Evolutionary conservation across 2,888 invertebrate genomes (phyloP).

Genomic region (Stegana nigrithorax): DNA sequence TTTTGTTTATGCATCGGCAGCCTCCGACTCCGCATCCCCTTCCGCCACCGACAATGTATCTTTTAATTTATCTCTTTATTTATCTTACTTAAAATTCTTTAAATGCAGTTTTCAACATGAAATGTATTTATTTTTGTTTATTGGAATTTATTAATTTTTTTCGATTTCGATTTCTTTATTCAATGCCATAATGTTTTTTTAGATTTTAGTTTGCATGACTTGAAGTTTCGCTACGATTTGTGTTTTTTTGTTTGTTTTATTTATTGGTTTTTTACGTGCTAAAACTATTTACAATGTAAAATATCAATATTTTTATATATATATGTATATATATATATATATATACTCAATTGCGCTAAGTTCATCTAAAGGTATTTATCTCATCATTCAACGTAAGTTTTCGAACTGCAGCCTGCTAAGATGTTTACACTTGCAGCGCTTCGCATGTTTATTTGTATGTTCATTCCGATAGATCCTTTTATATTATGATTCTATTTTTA

Average conservation of each 20-base stretch:
- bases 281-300: constrained; percentile 66
- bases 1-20: too few species aligned
- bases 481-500: constrained; percentile 37
- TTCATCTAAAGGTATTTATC: constrained; percentile 65
- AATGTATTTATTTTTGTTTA: constrained; percentile 33
- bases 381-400: constrained; percentile 15
- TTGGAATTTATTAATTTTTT: constrained; percentile 23
- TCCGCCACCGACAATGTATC: not conserved
- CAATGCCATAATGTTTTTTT: constrained; percentile 19
- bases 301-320: constrained; percentile 38
- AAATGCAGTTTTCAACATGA: constrained; percentile 32
- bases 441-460: constrained; percentile 20
- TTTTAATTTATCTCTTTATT: not conserved
- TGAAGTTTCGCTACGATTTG: constrained; percentile 36
- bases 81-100: constrained; percentile 21
- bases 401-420: constrained; percentile 37
- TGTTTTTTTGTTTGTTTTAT: constrained; percentile 17
- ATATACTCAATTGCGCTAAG: constrained; percentile 68
- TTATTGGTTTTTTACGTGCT: constrained; percentile 54
- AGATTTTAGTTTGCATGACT: constrained; percentile 46
- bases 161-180: constrained; percentile 10
- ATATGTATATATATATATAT: constrained; percentile 41
- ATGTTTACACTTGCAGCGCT: constrained; percentile 7
- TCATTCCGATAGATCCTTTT: constrained; percentile 33
- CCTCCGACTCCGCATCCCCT: not conserved